Evolutionary conservation across 2,888 invertebrate species (phyloP), one percentile per base, ranked within the genome.

Genomic region (Syrista parreyssii): DNA sequence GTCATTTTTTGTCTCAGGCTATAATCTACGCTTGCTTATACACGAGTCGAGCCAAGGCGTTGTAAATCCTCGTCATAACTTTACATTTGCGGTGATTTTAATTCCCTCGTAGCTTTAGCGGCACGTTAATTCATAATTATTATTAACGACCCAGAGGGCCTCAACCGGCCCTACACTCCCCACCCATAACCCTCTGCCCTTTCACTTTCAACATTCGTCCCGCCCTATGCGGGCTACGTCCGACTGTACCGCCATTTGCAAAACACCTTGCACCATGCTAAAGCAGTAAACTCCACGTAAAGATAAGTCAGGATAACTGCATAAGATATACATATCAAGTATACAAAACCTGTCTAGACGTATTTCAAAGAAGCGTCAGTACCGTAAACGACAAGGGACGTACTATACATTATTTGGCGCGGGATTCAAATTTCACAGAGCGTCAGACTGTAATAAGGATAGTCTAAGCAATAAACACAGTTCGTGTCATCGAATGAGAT

Each of bases 71-170:
- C 88, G 85, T 88, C 89, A 84, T 89, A 89, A 88, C 87, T 90
- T 87, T 85, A 88, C 83, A 85, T 89, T 89, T 89, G 87, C 85
- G 87, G 86, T 87, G 87, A 89, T 90, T 90, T 90, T 88, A 89
- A 89, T 89, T 88, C 89, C 85, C 86, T 76, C 78, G 83, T 79
- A 86, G 87, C 84, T 88, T 88, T 88, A 85, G 83, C 82, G 84
- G 85, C 82, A 85, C 86, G 87, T 89, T 90, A 89, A 90, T 90
- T 88, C 87, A 85, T 89, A 88, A 90, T 90, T 89, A 90, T 90
- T 90, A 90, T 90, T 90, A 90, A 90, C 88, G 89, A 89, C 88
- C 82, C 81, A 80, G 82, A 82, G 84, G 81, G 80, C 77, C 74
- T 33, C 35, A n/a, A 35, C 36, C 33, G 30, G 55, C 23, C 55